Conservation (phyloP, 53 echinoderm and acorn worm genomes). For the Glandiceps talaboti region DNA sequence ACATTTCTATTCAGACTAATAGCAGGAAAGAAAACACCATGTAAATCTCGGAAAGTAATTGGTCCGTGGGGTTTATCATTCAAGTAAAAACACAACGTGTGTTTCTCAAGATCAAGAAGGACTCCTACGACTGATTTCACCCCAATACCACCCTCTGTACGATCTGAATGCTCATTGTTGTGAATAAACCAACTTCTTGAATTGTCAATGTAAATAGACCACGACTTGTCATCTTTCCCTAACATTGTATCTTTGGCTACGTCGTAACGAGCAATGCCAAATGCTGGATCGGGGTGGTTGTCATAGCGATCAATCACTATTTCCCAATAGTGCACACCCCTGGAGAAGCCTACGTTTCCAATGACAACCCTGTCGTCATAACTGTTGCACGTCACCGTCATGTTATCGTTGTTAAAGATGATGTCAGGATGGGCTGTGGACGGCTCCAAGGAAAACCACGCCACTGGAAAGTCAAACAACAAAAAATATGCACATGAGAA, state of each 20-base stretch:
- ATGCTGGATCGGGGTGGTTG: constrained; percentile 98
- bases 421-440: constrained; percentile 94
- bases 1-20: constrained; percentile 92
- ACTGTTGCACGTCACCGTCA: constrained; percentile 88
- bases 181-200: constrained; percentile 99
- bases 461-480: constrained; percentile 35
- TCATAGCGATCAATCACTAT: constrained; percentile 96
- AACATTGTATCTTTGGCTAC: constrained; percentile 87
- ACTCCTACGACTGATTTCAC: constrained; percentile 86
- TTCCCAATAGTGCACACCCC: constrained; percentile 99
- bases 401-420: constrained; percentile 88
- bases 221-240: constrained; percentile 94
- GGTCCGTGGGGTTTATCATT: constrained; percentile 86
- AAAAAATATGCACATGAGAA: too few relatives aligned
- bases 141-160: constrained; percentile 88
- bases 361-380: constrained; percentile 85
- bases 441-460: constrained; percentile 96
- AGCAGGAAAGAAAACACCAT: constrained; percentile 92
- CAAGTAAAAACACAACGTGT: constrained; percentile 60
- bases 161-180: constrained; percentile 85
- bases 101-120: constrained; percentile 81
- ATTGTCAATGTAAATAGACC: constrained; percentile 99
- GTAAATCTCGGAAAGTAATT: constrained; percentile 67
- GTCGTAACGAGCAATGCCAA: constrained; percentile 86
- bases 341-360: constrained; percentile 98